These are phyloP conservation scores for Probaryconus sp. DNA, from an alignment of 1,140 invertebrate species.

Conservation along the genomic window DNA sequence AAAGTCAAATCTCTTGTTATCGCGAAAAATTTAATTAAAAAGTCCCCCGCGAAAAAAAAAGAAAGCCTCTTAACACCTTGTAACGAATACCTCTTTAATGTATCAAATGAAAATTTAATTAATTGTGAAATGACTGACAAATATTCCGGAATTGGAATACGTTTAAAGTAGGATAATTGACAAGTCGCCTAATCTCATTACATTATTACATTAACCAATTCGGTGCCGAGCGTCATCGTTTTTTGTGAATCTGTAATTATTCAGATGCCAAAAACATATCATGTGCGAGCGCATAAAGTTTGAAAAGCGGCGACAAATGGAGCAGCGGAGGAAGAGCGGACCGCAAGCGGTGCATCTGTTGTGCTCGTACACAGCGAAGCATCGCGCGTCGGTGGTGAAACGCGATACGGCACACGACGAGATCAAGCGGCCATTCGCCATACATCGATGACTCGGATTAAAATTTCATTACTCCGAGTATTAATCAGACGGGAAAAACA, in stretches of 20 bases:
- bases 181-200: too few species aligned
- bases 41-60: too few species aligned
- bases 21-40: too few species aligned
- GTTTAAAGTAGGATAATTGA: too few species aligned
- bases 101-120: too few species aligned
- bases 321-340: slow-evolving; percentile 19
- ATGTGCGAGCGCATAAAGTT: slow-evolving; percentile 25
- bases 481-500: slow-evolving; percentile 66
- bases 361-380: not conserved
- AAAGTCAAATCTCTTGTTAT: too few species aligned
- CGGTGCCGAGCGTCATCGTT: slow-evolving; percentile 15
- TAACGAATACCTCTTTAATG: too few species aligned
- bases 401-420: slow-evolving; percentile 41
- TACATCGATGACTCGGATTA: slow-evolving; percentile 70
- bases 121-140: too few species aligned
- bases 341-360: slow-evolving; percentile 47
- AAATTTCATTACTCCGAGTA: slow-evolving; percentile 69
- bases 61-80: too few species aligned
- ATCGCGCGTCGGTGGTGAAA: slow-evolving; percentile 13
- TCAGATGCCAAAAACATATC: slow-evolving; percentile 49
- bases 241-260: slow-evolving; percentile 42
- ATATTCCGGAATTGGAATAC: too few species aligned
- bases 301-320: slow-evolving; percentile 48
- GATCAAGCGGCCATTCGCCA: slow-evolving; percentile 52
- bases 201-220: slow-evolving; percentile 26